Conservation (phyloP, 1,140 invertebrate species). For the Acromyrmex heyeri region DNA sequence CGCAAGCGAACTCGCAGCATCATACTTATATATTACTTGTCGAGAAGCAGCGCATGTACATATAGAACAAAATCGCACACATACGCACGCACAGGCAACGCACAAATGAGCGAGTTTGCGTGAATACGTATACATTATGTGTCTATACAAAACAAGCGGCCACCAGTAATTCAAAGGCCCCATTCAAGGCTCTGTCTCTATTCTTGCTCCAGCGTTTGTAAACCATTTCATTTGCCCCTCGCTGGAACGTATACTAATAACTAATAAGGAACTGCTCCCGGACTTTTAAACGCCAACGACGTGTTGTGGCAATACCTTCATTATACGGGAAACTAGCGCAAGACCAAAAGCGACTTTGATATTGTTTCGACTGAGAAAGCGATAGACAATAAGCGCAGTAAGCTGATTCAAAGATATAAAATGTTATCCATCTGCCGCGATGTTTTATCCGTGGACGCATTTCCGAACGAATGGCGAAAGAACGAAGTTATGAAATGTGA, state of each 20-base stretch:
- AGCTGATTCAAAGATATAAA: conserved; percentile 64
- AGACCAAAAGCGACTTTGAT: conserved; percentile 67
- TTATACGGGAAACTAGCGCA: conserved; percentile 58
- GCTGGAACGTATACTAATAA: conserved; percentile 72
- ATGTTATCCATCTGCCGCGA: conserved; percentile 8
- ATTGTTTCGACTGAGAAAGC: conserved; percentile 70
- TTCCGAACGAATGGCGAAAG: neutral
- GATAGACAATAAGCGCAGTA: conserved; percentile 68
- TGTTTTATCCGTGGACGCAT: conserved; percentile 2
- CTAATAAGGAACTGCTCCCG: conserved; percentile 75
- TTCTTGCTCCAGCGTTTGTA: conserved; percentile 81
- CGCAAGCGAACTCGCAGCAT: conserved; percentile 43
- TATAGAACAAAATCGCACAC: conserved; percentile 59
- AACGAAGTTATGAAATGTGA: conserved; percentile 2
- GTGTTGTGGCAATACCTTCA: conserved; percentile 46
- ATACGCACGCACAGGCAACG: conserved; percentile 30
- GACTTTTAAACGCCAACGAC: conserved; percentile 65
- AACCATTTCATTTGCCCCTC: conserved; percentile 79
- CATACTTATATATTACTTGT: conserved; percentile 73
- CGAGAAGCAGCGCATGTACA: conserved; percentile 58
- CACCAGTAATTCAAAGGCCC: conserved; percentile 83
- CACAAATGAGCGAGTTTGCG: conserved; percentile 68
- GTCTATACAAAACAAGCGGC: conserved; percentile 82
- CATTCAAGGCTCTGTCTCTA: conserved; percentile 82
- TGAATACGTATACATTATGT: conserved; percentile 79